Evolutionary conservation across 2,797 vertebrate species (phyloP), one percentile per base, ranked within the genome.

Genomic region (Mus minutoides): DNA sequence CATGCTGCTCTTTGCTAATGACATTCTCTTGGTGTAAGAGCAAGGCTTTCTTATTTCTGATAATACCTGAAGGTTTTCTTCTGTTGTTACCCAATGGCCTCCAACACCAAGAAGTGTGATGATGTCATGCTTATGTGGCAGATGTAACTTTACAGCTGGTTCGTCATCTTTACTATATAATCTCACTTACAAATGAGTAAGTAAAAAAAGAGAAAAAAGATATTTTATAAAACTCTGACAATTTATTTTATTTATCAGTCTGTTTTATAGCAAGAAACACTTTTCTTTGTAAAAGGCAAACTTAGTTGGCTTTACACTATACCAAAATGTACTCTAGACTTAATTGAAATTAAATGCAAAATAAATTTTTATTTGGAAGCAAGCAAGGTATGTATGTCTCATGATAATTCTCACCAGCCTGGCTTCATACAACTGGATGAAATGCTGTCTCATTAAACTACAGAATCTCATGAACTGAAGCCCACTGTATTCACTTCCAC

Each of bases 91-190:
- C 99, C 99, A 99, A 95, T 98, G 99, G 22, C 99, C 99, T 54
- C 99, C 99, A 1, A 99, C 99, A 84, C 98, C 99, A 19, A 99
- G 99, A 67, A 99, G 98, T 0, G 98, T 99, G 98, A 99, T 99
- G 98, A 99, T 98, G 93, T 99, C 99, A 94, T 99, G 99, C 97
- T 99, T 99, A 98, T 99, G 99, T 21, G 99, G 99, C 56, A 99
- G 96, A 34, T 95, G 98, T 46, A 94, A 98, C 17, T 96, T 98
- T 62, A 97, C 96, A 34, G 98, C 93, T 1, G 98, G 88, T 46
- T 99, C 98, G 52, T 98, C 98, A 54, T 99, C 98, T 95, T 97
- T 97, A 87, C 91, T 99, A 8, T 99, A 99, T 11, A 99, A 97
- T 97, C 98, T 98, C 97, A 99, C 99, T 99, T 96, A n/a, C 0